A percentile compares a stretch with the other conserved stretches of the same genome.
Evolutionary conservation across 2,113 vertebrate genomes (phyloP).

Genomic region (Mesembrinibis cayennensis): DNA sequence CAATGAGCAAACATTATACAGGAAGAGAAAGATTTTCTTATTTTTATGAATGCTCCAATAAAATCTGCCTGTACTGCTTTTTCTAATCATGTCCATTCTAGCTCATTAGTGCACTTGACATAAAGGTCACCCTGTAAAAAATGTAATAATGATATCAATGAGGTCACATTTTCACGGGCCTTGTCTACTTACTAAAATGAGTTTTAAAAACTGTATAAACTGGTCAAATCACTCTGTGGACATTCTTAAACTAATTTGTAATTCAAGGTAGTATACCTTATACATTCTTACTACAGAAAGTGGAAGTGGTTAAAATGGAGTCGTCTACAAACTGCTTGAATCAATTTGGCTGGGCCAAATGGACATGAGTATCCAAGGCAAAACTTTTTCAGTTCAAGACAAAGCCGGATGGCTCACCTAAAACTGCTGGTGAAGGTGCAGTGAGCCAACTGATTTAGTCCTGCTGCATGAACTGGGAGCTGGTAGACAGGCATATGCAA

Average conservation of each 20-base stretch:
- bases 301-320: neutral
- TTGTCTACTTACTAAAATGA: neutral
- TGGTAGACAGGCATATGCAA: neutral
- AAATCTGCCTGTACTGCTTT: neutral
- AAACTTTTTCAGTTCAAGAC: neutral
- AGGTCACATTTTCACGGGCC: neutral
- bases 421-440: neutral
- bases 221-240: neutral
- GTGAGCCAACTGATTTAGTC: neutral
- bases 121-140: neutral
- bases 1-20: neutral
- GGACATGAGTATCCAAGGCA: neutral
- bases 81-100: neutral
- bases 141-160: rapidly evolving
- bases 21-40: neutral
- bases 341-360: neutral
- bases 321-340: neutral
- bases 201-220: neutral
- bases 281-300: neutral
- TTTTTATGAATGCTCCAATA: neutral
- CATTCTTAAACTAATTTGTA: neutral
- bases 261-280: neutral
- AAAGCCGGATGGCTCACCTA: neutral
- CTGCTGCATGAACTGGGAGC: neutral
- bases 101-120: neutral